Base-by-base conservation (phyloP, 2,888 invertebrate genomes). In the Aphrophora alni region DNA sequence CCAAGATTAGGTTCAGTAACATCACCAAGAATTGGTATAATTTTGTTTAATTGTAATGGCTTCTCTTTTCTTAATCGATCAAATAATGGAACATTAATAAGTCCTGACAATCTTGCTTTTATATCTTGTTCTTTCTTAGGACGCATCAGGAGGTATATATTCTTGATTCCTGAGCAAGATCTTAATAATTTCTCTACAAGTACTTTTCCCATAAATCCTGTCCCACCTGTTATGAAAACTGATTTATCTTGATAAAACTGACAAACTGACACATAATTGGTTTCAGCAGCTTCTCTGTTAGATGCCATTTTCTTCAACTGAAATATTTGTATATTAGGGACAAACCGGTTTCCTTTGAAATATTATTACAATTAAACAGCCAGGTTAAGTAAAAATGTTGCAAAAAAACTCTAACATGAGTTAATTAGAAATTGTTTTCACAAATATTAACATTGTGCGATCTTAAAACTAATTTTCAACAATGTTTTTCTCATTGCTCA, bases 141-240 rank as follows among this genome's bases (percentile, higher is more conserved):
- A 21, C 77, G 27, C 26, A 77, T 14, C 0, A 77, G 69, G 12
- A 77, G 38, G 38, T 68, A 77, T 10, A 77, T 33, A 4, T 33
- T 25, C 21, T 77, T 38, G 25, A 77, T 70, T 68, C 38, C 69
- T 3, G 69, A 38, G 25, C 77, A 77, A n/a, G 77, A 77, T 24
- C 38, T 38, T 10, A 77, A 70, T 25, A 77, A 26, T 33, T 77
- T 77, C 12, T 69, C 26, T 33, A 77, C 14, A 28, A 77, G 69
- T 33, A 77, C 77, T 70, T 77, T 77, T 25, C 77, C 77, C 38
- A 77, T 69, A 70, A 77, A 77, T 38, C 77, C 77, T 25, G 77
- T 77, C 0, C 70, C 77, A 69, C 77, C 77, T n/a, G 77, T 77
- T 25, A 77, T 33, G 24, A 77, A 77, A 24, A 77, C 59, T 59